Evolutionary conservation across 92 coral and sea anemone species (phyloP).

Genomic region (Actinostola sp.): DNA sequence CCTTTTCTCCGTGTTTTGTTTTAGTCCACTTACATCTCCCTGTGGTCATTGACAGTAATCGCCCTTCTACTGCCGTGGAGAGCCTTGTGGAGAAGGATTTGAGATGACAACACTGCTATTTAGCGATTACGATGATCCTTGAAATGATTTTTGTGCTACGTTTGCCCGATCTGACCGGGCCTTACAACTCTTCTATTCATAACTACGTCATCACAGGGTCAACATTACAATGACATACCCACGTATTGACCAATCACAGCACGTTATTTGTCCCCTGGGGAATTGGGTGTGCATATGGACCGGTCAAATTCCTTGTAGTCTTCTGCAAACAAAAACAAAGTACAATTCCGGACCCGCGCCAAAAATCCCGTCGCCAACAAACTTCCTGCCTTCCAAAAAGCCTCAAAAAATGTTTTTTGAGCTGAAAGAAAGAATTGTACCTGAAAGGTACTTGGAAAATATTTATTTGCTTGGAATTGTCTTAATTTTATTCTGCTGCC

Average conservation of each 20-base stretch:
- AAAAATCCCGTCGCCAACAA: slow-evolving; percentile 18
- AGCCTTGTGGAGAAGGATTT: not conserved
- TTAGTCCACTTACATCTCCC: not conserved
- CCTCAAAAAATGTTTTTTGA: slow-evolving; percentile 17
- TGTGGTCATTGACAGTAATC: not conserved
- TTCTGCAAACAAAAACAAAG: slow-evolving; percentile 79
- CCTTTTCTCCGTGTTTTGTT: slow-evolving; percentile 25
- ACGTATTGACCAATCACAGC: slow-evolving; percentile 68
- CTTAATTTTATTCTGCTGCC: not conserved
- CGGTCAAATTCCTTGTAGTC: slow-evolving; percentile 60
- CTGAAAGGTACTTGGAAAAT: slow-evolving; percentile 4
- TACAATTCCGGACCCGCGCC: slow-evolving; percentile 41
- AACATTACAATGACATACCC: slow-evolving; percentile 69
- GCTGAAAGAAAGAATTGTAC: not conserved
- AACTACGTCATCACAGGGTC: slow-evolving; percentile 69
- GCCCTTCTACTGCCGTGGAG: not conserved
- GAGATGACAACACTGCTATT: slow-evolving; percentile 1
- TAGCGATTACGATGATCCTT: slow-evolving; percentile 3
- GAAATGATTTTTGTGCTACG: slow-evolving; percentile 47
- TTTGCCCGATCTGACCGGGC: slow-evolving; percentile 77
- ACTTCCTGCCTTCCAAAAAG: slow-evolving; percentile 19
- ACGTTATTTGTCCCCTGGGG: slow-evolving; percentile 76
- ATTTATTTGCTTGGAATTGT: slow-evolving; percentile 10
- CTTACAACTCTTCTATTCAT: slow-evolving; percentile 86
- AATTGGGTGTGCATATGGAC: slow-evolving; percentile 71